These are phyloP conservation scores for Chrysina gloriosa DNA, from an alignment of 2,888 invertebrate genomes.

Conservation along the genomic window DNA sequence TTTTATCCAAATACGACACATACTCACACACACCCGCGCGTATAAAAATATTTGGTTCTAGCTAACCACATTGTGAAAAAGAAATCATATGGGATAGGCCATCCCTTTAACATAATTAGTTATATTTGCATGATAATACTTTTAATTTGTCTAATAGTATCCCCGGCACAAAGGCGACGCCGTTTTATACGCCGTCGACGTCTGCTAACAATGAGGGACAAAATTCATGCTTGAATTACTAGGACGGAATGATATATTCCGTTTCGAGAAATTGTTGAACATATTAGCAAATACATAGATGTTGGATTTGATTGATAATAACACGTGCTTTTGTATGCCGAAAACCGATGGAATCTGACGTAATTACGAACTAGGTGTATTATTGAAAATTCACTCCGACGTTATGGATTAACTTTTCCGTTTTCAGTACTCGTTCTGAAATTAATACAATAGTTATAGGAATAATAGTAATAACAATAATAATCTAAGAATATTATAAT, in stretches of 20 bases:
- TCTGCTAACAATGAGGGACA: conserved; percentile 24
- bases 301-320: conserved; percentile 33
- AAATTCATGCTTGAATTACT: conserved; percentile 41
- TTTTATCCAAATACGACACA: conserved; percentile 1
- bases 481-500: no score
- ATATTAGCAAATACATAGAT: conserved; percentile 41
- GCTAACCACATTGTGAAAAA: not conserved
- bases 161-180: not conserved
- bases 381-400: no score
- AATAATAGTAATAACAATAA: no score
- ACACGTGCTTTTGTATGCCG: conserved; percentile 9
- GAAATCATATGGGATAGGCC: not conserved
- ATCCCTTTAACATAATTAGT: conserved; percentile 29
- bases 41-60: conserved; percentile 1
- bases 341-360: conserved; percentile 1
- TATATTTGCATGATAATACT: conserved; percentile 35
- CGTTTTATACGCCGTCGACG: conserved; percentile 34
- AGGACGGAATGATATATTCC: conserved; percentile 38
- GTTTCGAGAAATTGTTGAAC: conserved; percentile 42
- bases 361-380: not conserved
- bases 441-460: no score
- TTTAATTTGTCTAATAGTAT: conserved; percentile 29
- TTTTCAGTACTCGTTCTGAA: not conserved
- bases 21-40: not conserved
- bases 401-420: no score